Evolutionary conservation across 2,113 vertebrate species (phyloP).

Genomic region (Triplophysa siluroides): DNA sequence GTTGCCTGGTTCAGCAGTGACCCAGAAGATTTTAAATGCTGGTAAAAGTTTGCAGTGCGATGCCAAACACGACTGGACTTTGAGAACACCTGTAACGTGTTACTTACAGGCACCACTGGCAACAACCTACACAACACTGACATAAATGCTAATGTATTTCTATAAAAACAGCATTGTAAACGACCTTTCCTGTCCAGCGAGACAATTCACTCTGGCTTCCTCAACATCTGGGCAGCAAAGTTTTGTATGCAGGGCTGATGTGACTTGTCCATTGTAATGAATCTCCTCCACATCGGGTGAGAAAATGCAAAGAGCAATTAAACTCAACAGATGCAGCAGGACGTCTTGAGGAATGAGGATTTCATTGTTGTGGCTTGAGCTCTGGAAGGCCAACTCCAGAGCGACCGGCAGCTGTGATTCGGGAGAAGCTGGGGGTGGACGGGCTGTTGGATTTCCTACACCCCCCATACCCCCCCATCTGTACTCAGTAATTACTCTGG

Average conservation of each 20-base stretch:
- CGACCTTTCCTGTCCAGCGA: conserved; percentile 33
- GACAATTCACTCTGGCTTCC: conserved; percentile 38
- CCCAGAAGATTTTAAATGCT: no score
- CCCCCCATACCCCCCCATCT: neutral
- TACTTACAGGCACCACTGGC: neutral
- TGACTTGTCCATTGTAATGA: conserved; percentile 47
- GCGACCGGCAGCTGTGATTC: conserved; percentile 53
- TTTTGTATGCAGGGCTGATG: conserved; percentile 20
- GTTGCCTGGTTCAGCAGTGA: no score
- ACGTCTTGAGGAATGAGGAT: conserved; percentile 47
- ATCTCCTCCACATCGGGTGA: conserved; percentile 43
- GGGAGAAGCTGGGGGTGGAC: conserved; percentile 32
- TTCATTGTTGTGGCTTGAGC: conserved; percentile 44
- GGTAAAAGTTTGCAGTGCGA: no score
- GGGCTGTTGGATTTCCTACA: neutral
- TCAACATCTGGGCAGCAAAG: conserved; percentile 46
- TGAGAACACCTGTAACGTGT: neutral
- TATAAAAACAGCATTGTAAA: conserved; percentile 34
- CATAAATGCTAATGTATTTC: conserved; percentile 42
- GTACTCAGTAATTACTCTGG: conserved; percentile 55
- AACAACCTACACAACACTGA: neutral
- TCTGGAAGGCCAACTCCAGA: conserved; percentile 34
- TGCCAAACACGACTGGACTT: no score
- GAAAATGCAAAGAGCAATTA: conserved; percentile 51
- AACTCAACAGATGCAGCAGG: conserved; percentile 56